Conservation (phyloP, 2,888 invertebrate species). For the Cataglyphis albicans region DNA sequence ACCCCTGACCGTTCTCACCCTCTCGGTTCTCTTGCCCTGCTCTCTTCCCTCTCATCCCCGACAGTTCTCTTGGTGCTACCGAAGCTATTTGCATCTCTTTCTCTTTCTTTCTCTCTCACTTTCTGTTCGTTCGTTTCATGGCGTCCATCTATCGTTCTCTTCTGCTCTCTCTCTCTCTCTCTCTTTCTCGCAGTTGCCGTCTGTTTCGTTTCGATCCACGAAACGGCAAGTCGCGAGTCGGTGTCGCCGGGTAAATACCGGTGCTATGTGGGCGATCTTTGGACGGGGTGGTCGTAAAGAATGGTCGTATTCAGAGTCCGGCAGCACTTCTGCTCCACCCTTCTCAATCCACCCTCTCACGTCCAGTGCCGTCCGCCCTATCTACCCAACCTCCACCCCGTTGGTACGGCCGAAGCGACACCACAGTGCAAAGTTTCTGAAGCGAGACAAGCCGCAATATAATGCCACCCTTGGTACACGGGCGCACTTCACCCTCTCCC, state of each 20-base stretch:
- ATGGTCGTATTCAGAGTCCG: slow-evolving; percentile 81
- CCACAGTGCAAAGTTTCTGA: slow-evolving; percentile 84
- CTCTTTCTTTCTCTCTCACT: slow-evolving; percentile 40
- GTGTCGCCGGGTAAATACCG: slow-evolving; percentile 80
- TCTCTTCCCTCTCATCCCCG: slow-evolving; percentile 63
- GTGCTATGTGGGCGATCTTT: slow-evolving; percentile 82
- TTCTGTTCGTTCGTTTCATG: slow-evolving; percentile 46
- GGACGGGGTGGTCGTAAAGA: slow-evolving; percentile 81
- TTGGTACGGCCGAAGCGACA: slow-evolving; percentile 72
- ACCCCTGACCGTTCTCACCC: slow-evolving; percentile 59
- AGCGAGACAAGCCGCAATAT: slow-evolving; percentile 84
- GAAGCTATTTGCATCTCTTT: slow-evolving; percentile 43
- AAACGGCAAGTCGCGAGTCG: slow-evolving; percentile 74
- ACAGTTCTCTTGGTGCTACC: slow-evolving; percentile 61
- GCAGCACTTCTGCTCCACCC: slow-evolving; percentile 74
- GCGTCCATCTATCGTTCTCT: slow-evolving; percentile 66
- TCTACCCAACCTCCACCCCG: slow-evolving; percentile 55
- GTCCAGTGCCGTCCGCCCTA: slow-evolving; percentile 48
- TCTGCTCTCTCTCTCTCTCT: neutral
- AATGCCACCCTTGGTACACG: slow-evolving; percentile 78
- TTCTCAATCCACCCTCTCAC: slow-evolving; percentile 64
- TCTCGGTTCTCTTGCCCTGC: slow-evolving; percentile 57
- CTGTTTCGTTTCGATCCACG: slow-evolving; percentile 71
- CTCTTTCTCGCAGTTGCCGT: slow-evolving; percentile 50
- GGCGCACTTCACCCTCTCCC: slow-evolving; percentile 46